phyloP scores from a whole-genome alignment of 2,113 vertebrate species.

The Elaphurus davidianus region DNA sequence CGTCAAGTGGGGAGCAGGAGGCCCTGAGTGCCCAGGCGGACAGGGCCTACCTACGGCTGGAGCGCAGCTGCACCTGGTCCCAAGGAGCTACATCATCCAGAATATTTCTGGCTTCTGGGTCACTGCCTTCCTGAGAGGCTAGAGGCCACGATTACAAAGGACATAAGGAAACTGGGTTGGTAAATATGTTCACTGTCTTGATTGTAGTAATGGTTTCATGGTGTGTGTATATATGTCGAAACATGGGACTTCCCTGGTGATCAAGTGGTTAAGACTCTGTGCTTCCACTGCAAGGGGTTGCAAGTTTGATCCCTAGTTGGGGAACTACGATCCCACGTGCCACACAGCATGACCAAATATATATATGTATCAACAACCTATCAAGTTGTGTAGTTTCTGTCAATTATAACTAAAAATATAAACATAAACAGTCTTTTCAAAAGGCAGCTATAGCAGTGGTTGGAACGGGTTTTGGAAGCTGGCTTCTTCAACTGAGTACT shows the following conservation, averaged over 20 bases:
- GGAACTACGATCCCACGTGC: background rate
- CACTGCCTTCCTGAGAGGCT: conserved; percentile 33
- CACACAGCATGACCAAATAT: background rate
- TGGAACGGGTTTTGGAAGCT: background rate
- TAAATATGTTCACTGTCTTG: background rate
- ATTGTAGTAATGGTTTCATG: background rate
- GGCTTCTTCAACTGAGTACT: background rate
- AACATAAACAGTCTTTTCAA: background rate
- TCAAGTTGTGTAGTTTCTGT: background rate
- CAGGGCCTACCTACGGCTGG: background rate
- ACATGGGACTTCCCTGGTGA: background rate
- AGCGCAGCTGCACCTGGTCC: background rate
- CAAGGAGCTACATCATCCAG: background rate
- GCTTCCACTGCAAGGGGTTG: background rate
- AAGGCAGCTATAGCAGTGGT: background rate
- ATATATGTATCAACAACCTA: background rate
- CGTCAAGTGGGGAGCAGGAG: conserved; percentile 16
- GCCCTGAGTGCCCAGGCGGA: background rate
- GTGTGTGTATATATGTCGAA: background rate
- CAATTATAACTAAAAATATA: background rate
- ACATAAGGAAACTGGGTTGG: background rate
- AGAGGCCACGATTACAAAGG: background rate
- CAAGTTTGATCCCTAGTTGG: background rate
- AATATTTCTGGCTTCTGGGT: conserved; percentile 23
- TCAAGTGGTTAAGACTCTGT: background rate